Evolutionary conservation across 1,140 invertebrate genomes (phyloP), one percentile per base, ranked within the genome.

Genomic region (Melanaphis sacchari): DNA sequence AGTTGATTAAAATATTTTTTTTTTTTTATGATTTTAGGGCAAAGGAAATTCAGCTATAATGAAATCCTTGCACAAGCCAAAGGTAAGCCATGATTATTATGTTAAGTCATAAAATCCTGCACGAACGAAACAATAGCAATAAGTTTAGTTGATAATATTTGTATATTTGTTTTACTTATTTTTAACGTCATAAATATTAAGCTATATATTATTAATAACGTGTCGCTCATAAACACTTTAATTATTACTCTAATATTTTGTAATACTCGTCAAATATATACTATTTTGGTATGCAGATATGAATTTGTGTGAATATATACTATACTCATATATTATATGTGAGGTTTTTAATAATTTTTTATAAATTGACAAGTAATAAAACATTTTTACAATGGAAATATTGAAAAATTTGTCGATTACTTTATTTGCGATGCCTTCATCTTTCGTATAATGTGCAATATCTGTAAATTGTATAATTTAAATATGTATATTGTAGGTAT

Each of bases 51-150:
- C 91, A 21, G 76, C 66, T 26, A 76, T 93, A 38, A 84, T 93
- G 76, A 93, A 93, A 93, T 54, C 91, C 43, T 93, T 93, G 76
- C 91, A 93, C 76, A 93, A 93, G 76, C 91, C 91, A 93, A 93
- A 93, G 91, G 91, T 93, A 93, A 93, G 91, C 91, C 46, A 93
- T n/a, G 91, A 93, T 93, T 85, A 82, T 93, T 93, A 93, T 93
- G 91, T 93, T 93, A 93, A 93, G 52, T 93, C 91, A 93, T 93
- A 93, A 93, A 84, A 84, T 46, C 52, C 52, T n/a, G n/a, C n/a
- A 15, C 38, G 89, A 90, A 59, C 89, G 26, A 90, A 90, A 90
- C 24, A 59, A 90, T 41, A 38, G 24, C 9, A 36, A 49, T 21
- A 31, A 76, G 24, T 26, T 24, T 90, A 90, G 40, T 43, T 9